These are phyloP conservation scores for Alviniconcha marisindica DNA, from an alignment of 1,140 invertebrate species.

Conservation along the genomic window DNA sequence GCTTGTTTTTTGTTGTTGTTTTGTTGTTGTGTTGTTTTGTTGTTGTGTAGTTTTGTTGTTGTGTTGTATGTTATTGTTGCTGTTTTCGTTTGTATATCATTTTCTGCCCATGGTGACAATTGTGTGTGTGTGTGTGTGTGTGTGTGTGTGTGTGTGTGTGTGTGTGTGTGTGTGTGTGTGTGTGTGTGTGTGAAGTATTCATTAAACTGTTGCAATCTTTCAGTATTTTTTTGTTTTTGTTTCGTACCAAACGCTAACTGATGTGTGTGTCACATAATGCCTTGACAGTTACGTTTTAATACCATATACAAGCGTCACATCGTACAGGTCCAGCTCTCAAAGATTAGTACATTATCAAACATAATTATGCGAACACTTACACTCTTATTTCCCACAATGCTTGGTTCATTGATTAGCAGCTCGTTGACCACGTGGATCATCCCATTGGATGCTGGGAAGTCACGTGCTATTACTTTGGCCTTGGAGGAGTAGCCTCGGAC, in stretches of 20 bases:
- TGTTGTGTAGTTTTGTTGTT: background rate
- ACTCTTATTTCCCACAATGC: constrained; percentile 53
- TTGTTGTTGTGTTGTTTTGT: background rate
- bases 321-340: no score
- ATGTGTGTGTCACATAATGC: no score
- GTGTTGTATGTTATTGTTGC: background rate
- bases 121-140: background rate
- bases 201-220: background rate
- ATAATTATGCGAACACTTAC: constrained; percentile 57
- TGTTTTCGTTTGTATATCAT: background rate
- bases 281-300: no score
- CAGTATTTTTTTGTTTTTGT: no score
- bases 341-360: no score
- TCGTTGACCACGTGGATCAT: constrained; percentile 70
- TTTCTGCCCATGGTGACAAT: background rate
- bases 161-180: background rate
- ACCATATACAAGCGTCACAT: no score
- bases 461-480: constrained; percentile 54
- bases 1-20: no score
- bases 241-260: no score
- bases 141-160: background rate
- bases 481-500: constrained; percentile 51
- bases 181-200: background rate
- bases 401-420: constrained; percentile 60
- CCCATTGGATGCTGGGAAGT: constrained; percentile 70